Evolutionary conservation across 1,140 invertebrate genomes (phyloP), one percentile per base, ranked within the genome.

Genomic region (Leptopilina clavipes): DNA sequence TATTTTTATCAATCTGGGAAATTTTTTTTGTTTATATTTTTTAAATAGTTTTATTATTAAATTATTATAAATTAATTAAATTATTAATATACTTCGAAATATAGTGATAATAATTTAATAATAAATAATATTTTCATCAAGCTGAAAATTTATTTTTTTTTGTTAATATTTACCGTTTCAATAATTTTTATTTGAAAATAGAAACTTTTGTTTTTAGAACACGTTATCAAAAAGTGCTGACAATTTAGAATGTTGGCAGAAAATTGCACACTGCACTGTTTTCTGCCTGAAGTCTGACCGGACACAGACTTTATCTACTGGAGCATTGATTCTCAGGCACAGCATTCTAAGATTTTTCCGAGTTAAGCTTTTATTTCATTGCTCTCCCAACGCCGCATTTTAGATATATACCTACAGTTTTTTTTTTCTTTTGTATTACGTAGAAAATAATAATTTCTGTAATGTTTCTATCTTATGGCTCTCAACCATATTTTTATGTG

Each of bases 241-340:
- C 7, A 10, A 19, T 11, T 22, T 9, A 65, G 59, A 37, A 31
- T 65, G 11, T 59, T 22, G 22, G 1, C 12, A 31, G 22, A 65
- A 31, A 65, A 65, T 65, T 31, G 22, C 59, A 14, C 11, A n/a
- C 59, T 12, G 22, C 22, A n/a, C 1, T 31, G 12, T 65, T 22
- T 65, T 65, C 19, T 65, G 56, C 14, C 11, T 65, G 3, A 22
- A n/a, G 59, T 25, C 59, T 65, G 59, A 65, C 59, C 10, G n/a
- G 59, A 65, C 25, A 65, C 19, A 65, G 22, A 65, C 25, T 65
- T 65, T 65, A 65, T 65, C 59, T 65, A 65, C 59, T 65, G 12
- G 12, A 65, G 12, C 22, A 31, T 31, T n/a, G 25, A 65, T 59
- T 52, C 48, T 17, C 44, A 45, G 14, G n/a, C 43, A 52, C 17